These are phyloP conservation scores for Mobula birostris DNA, from an alignment of 2,113 vertebrate species.

Conservation along the genomic window DNA sequence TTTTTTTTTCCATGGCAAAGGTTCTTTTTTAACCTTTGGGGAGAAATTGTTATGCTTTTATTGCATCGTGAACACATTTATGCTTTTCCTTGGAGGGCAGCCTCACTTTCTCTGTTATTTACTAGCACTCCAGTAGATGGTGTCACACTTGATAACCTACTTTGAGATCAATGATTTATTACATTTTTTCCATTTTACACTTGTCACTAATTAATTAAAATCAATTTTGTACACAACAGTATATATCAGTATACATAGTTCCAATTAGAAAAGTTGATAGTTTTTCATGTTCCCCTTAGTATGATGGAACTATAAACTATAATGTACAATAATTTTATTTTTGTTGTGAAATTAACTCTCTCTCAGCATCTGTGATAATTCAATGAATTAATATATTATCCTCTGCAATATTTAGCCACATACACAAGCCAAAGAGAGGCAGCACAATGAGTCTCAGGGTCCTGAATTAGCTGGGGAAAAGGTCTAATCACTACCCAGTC, in stretches of 20 bases:
- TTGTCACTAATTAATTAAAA: background rate
- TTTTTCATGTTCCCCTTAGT: too few relatives aligned
- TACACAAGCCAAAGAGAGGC: background rate
- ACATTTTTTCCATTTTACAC: background rate
- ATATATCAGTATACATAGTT: background rate
- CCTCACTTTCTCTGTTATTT: background rate
- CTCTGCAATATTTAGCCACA: background rate
- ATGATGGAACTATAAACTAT: background rate
- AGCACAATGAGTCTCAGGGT: background rate
- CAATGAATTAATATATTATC: background rate
- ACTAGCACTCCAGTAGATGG: background rate
- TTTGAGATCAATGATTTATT: background rate
- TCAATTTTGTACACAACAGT: background rate
- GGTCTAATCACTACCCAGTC: background rate
- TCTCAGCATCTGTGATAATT: background rate
- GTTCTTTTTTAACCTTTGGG: background rate
- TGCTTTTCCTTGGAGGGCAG: background rate
- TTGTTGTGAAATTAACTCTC: slow-evolving; percentile 1
- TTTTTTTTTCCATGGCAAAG: background rate
- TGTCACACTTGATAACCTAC: background rate
- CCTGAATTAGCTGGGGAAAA: background rate
- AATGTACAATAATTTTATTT: background rate
- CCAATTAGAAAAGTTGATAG: background rate
- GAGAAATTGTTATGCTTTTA: background rate
- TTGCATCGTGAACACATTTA: background rate